These are phyloP conservation scores for Pocillopora verrucosa DNA, from an alignment of 64 coral and sea anemone genomes.

Conservation along the genomic window DNA sequence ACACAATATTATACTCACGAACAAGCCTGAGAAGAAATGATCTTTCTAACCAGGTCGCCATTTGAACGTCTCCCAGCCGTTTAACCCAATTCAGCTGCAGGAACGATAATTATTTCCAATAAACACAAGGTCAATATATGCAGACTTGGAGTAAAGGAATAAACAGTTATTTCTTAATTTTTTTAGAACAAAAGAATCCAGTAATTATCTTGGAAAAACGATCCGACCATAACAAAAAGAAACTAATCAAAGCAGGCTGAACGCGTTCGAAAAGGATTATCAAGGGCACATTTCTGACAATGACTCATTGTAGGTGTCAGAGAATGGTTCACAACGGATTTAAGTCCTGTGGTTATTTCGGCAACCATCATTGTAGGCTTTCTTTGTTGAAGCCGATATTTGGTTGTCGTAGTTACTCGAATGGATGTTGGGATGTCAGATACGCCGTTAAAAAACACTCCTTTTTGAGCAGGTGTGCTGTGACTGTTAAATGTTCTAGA, in stretches of 20 bases:
- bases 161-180: slow-evolving; percentile 6
- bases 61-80: neutral
- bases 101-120: neutral
- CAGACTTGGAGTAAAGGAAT: neutral
- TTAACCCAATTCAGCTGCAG: neutral
- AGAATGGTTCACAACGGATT: too few relatives aligned
- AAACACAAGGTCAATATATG: neutral
- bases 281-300: too few relatives aligned
- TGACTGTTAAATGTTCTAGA: too few relatives aligned
- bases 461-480: too few relatives aligned
- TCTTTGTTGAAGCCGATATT: too few relatives aligned
- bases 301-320: too few relatives aligned
- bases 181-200: neutral
- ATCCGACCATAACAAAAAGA: neutral
- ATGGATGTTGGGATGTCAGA: too few relatives aligned
- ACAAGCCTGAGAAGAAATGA: neutral
- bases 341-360: too few relatives aligned
- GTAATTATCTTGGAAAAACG: neutral
- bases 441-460: too few relatives aligned
- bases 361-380: too few relatives aligned
- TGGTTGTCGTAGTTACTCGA: too few relatives aligned
- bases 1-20: neutral
- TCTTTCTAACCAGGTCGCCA: neutral
- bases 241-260: neutral
- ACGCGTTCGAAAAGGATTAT: too few relatives aligned